Evolutionary conservation across 2,113 vertebrate species (phyloP).

Genomic region (Scopus umbretta): DNA sequence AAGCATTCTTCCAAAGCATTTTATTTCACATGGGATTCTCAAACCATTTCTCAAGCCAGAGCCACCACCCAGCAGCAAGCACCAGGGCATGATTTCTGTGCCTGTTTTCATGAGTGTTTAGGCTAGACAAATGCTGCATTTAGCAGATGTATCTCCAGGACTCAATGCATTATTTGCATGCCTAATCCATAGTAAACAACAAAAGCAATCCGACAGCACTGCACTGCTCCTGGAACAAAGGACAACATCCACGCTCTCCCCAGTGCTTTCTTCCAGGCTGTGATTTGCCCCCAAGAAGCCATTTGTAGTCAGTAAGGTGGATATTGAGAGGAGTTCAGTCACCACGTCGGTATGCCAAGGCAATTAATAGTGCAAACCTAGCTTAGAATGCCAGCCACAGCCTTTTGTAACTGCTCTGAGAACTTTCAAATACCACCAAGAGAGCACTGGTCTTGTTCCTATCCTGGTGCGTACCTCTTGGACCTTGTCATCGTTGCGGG

Average conservation of each 20-base stretch:
- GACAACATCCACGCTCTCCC: rapidly evolving
- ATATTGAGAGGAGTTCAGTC: neutral
- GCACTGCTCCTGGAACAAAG: neutral
- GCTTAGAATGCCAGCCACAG: neutral
- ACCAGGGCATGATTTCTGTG: neutral
- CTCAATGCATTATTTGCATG: neutral
- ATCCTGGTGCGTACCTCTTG: rapidly evolving
- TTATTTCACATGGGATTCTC: neutral
- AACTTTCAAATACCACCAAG: rapidly evolving
- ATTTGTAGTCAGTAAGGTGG: neutral
- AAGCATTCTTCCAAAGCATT: neutral
- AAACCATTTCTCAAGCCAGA: neutral
- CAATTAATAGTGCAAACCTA: rapidly evolving
- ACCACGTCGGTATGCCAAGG: neutral
- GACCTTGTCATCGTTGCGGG: rapidly evolving
- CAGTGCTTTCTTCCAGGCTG: neutral
- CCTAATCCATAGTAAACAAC: neutral
- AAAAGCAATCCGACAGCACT: neutral
- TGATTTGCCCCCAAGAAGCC: neutral
- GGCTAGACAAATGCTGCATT: neutral
- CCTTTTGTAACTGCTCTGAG: neutral
- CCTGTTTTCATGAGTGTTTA: neutral
- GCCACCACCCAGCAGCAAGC: neutral
- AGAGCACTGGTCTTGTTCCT: neutral
- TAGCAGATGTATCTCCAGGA: neutral